Evolutionary conservation across 2,797 vertebrate genomes (phyloP).

Genomic region (Acrossocheilus wenchowensis): DNA sequence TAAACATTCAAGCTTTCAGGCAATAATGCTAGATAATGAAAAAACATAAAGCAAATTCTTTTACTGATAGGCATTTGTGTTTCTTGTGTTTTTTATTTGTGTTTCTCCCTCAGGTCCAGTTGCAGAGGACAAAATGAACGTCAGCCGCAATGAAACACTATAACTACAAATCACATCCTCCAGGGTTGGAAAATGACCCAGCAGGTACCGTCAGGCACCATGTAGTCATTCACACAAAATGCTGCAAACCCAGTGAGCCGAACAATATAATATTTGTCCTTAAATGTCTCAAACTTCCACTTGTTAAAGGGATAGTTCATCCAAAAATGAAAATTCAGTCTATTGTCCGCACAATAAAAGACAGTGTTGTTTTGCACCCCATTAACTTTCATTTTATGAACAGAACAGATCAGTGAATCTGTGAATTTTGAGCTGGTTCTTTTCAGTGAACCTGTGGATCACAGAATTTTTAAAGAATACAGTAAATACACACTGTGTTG

Average conservation of each 20-base stretch:
- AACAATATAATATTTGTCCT: conserved; percentile 9
- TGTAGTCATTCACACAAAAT: conserved; percentile 16
- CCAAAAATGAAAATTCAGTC: neutral
- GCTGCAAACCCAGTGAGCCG: conserved; percentile 12
- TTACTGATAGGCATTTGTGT: neutral
- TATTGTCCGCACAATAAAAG: neutral
- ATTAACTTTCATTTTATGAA: neutral
- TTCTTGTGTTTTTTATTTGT: conserved; percentile 5
- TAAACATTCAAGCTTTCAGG: conserved; percentile 23
- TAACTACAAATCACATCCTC: conserved; percentile 23
- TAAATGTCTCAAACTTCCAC: neutral
- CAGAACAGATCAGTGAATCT: neutral
- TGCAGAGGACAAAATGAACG: conserved; percentile 1
- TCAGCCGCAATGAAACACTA: neutral
- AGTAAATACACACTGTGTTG: neutral
- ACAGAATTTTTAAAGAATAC: neutral
- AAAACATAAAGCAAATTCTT: conserved; percentile 12
- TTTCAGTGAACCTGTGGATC: neutral
- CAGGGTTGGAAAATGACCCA: conserved; percentile 28
- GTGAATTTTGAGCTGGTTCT: neutral
- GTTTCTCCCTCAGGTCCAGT: conserved; percentile 13
- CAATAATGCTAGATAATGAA: neutral
- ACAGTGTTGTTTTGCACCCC: neutral
- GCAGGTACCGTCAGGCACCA: conserved; percentile 7
- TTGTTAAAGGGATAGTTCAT: neutral